A percentile compares a stretch with the other conserved stretches of the same genome.
Conservation (phyloP, 2,797 vertebrate species). For the Urophycis tenuis region DNA sequence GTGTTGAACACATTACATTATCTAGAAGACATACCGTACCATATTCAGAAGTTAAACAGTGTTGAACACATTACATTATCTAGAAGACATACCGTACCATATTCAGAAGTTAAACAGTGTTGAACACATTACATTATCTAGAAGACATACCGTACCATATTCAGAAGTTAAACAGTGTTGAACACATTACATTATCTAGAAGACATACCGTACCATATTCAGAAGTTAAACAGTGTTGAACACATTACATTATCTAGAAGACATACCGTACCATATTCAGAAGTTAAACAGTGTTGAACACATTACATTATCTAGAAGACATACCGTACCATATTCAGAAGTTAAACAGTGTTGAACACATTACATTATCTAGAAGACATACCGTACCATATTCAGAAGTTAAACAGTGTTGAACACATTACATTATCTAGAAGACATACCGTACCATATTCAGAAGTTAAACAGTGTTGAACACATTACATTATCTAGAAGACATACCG, state of each 20-base stretch:
- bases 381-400: not conserved
- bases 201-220: not conserved
- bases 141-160: not conserved
- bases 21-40: not conserved
- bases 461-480: no score
- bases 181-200: not conserved
- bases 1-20: no score
- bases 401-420: no score
- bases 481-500: not conserved
- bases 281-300: not conserved
- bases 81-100: not conserved
- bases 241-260: not conserved
- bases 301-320: not conserved
- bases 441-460: not conserved
- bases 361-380: not conserved
- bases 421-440: not conserved
- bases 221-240: not conserved
- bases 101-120: not conserved
- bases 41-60: not conserved
- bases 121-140: not conserved
- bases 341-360: no score
- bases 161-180: not conserved
- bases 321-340: not conserved
- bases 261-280: not conserved
- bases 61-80: not conserved